Conservation (phyloP, 2,113 vertebrate species). For the Geococcyx californianus region DNA sequence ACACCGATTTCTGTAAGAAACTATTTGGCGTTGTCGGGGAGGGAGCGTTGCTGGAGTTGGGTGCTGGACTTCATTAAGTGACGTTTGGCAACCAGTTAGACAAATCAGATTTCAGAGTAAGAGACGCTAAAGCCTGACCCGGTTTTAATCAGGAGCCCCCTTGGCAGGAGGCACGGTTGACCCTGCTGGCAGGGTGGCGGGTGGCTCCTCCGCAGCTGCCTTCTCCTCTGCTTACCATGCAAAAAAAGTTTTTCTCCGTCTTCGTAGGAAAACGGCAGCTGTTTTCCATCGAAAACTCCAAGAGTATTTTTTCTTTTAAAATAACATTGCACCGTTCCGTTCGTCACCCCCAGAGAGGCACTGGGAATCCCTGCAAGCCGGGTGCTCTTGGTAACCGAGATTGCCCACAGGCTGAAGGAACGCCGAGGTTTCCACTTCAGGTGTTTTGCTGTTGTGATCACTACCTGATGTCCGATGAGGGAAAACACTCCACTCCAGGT, state of each 20-base stretch:
- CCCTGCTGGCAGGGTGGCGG: background rate
- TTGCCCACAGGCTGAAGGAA: background rate
- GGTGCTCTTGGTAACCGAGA: background rate
- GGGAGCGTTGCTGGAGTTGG: rapidly evolving
- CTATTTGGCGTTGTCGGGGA: rapidly evolving
- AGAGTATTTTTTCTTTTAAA: background rate
- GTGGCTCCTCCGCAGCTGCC: background rate
- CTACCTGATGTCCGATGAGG: background rate
- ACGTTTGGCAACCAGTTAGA: background rate
- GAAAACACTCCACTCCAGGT: background rate
- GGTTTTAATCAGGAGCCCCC: background rate
- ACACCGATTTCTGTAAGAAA: background rate
- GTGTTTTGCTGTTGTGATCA: background rate
- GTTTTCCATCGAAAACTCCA: background rate
- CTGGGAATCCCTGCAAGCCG: background rate
- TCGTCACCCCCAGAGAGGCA: background rate
- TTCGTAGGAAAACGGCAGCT: background rate
- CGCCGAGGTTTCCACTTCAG: background rate
- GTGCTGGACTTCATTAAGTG: background rate
- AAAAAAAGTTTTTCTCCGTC: background rate
- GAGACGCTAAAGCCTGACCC: background rate
- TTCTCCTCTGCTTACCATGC: background rate
- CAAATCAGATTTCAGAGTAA: background rate
- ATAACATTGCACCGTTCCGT: background rate
- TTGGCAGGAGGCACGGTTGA: background rate